These are phyloP conservation scores for Cataglyphis rosenhaueri DNA, from an alignment of 2,888 invertebrate species.

Conservation along the genomic window DNA sequence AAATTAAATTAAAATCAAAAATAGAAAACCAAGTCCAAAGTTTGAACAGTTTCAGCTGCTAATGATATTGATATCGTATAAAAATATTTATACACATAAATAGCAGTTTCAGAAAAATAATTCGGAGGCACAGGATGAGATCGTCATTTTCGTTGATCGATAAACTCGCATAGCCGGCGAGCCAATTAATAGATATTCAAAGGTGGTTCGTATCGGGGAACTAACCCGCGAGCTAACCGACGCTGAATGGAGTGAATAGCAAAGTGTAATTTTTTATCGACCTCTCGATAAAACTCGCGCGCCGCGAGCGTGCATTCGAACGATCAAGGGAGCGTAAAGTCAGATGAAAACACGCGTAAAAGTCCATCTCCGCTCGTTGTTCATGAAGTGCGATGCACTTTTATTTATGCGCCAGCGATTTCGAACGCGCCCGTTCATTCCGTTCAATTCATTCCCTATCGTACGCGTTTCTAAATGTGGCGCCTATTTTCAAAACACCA, in stretches of 20 bases:
- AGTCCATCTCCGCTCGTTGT: conserved; percentile 14
- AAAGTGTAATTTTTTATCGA: conserved; percentile 54
- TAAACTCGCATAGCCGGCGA: conserved; percentile 41
- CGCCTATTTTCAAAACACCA: conserved; percentile 76
- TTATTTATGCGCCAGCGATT: conserved; percentile 40
- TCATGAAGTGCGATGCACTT: conserved; percentile 36
- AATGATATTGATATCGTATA: not conserved
- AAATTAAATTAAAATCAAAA: conserved; percentile 3
- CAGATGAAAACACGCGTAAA: conserved; percentile 38
- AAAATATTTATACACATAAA: conserved; percentile 26
- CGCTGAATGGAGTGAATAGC: conserved; percentile 48
- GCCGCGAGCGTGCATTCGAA: conserved; percentile 16
- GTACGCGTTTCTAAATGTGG: conserved; percentile 26
- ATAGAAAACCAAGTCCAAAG: not conserved
- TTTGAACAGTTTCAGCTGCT: not conserved
- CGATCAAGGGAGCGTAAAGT: conserved; percentile 40
- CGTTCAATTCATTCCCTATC: conserved; percentile 12
- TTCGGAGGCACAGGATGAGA: not conserved
- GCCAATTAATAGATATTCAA: conserved; percentile 55
- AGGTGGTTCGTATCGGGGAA: conserved; percentile 44
- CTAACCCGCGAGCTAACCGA: conserved; percentile 52
- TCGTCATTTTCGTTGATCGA: conserved; percentile 32
- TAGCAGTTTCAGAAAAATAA: conserved; percentile 33
- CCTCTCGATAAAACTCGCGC: conserved; percentile 41
- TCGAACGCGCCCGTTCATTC: conserved; percentile 18